Conservation (phyloP, 2,113 vertebrate species). For the Argyrosomus japonicus region DNA sequence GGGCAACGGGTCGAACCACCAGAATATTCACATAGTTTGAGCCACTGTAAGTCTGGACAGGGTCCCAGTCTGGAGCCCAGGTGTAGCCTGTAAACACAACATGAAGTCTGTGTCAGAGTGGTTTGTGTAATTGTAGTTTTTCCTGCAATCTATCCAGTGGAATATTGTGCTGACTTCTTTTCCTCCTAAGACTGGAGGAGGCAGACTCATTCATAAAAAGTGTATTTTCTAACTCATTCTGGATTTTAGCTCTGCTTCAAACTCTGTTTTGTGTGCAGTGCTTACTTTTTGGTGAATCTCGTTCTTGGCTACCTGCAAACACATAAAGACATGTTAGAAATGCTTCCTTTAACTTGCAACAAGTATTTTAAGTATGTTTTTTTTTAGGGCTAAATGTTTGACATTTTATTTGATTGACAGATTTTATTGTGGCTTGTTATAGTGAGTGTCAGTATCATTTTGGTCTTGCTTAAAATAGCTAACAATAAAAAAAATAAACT, state of each 20-base stretch:
- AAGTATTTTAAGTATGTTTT: no score
- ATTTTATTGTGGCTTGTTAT: no score
- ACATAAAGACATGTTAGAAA: conserved; percentile 10
- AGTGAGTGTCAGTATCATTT: no score
- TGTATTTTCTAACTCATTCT: no score
- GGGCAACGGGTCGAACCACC: conserved; percentile 68
- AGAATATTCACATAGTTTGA: conserved; percentile 56
- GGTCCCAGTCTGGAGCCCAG: conserved; percentile 80
- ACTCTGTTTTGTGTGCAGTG: conserved; percentile 8
- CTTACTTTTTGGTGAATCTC: conserved; percentile 81
- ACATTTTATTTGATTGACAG: no score
- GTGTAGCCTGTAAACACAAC: conserved; percentile 28
- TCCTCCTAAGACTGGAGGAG: no score
- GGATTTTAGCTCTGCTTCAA: neutral
- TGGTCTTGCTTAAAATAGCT: no score
- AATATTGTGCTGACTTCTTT: neutral
- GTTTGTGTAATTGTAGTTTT: neutral
- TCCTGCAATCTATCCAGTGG: neutral
- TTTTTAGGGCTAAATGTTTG: no score
- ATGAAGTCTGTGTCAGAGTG: neutral
- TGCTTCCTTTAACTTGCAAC: no score
- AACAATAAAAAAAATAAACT: no score
- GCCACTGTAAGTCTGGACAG: neutral
- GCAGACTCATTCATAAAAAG: neutral
- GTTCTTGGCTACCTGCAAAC: conserved; percentile 77